Evolutionary conservation across 2,113 vertebrate genomes (phyloP), one percentile per base, ranked within the genome.

Genomic region (Coregonus clupeaformis): DNA sequence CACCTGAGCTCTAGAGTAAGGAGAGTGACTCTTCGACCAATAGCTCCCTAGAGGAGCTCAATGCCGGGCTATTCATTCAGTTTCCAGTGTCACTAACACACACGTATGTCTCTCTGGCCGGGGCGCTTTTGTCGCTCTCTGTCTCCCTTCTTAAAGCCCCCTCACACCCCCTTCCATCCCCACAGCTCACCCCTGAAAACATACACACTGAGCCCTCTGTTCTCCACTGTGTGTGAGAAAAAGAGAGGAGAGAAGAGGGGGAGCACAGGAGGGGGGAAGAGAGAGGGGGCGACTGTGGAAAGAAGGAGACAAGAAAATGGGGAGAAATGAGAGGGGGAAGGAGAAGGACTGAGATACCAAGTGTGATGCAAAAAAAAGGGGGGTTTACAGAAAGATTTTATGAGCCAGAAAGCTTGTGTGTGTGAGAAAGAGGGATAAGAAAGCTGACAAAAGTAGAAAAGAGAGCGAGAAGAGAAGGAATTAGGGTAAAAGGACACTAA

Each of bases 201-300:
- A 68, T 49, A 52, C 84, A 92, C 91, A 93, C 86, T 89, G 85
- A 88, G 82, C 77, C 86, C 86, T 91, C 92, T 93, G 90, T 93
- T 91, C 77, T 78, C 73, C 20, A 45, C 71, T 78, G 75, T 78
- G 82, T 73, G 78, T 75, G 82, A 79, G 77, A 72, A 83, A 86
- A 27, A 68, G 32, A 73, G 11, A 55, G 52, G 36, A 64, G 45
- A 59, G 52, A 22, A 24, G 63, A 65, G 47, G 75, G 72, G 75
- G 67, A 59, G 60, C 25, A 55, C 6, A 16, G 67, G 29, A 45
- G 69, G 67, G 68, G 57, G 73, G 66, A 68, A 65, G 72, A 42
- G 73, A 68, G 77, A n/a, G n/a, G 68, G 70, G 65, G 72, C 47
- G 63, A 73, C 71, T 25, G 82, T 25, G 20, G 20, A 47, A 45